Evolutionary conservation across 2,888 invertebrate species (phyloP).

Genomic region (Alcis repandata): DNA sequence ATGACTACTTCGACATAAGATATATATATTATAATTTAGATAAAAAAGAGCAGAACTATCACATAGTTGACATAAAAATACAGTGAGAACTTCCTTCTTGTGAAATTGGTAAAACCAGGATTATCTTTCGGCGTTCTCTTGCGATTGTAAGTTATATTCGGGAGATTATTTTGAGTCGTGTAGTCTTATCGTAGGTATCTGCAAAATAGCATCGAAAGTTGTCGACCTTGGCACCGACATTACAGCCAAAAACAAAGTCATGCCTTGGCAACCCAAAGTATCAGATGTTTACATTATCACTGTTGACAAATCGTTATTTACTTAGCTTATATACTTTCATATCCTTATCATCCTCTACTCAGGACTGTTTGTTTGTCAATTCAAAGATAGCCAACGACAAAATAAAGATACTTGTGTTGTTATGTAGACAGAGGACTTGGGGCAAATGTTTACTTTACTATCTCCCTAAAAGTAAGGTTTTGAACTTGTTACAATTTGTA

Average conservation of each 20-base stretch:
- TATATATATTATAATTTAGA: too few relatives aligned
- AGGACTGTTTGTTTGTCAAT: conserved; percentile 32
- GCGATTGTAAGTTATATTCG: background rate
- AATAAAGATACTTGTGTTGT: conserved; percentile 28
- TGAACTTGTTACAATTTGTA: background rate
- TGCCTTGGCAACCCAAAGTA: background rate
- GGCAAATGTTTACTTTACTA: conserved; percentile 3
- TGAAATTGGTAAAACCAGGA: too few relatives aligned
- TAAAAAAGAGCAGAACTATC: too few relatives aligned
- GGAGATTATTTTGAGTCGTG: background rate
- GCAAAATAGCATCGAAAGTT: background rate
- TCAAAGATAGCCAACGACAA: conserved; percentile 32
- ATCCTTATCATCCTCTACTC: conserved; percentile 23
- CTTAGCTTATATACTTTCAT: conserved; percentile 5
- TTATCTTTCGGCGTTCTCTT: background rate
- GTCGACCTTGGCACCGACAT: background rate
- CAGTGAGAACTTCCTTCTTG: too few relatives aligned
- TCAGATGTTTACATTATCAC: conserved; percentile 2
- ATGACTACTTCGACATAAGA: too few relatives aligned
- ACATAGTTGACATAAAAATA: too few relatives aligned
- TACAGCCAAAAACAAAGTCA: background rate
- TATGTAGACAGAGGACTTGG: background rate
- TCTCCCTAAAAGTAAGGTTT: conserved; percentile 8
- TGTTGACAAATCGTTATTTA: conserved; percentile 29
- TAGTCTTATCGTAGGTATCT: background rate